These are phyloP conservation scores for Xerus inauris DNA, from an alignment of 2,113 vertebrate species.

Conservation along the genomic window DNA sequence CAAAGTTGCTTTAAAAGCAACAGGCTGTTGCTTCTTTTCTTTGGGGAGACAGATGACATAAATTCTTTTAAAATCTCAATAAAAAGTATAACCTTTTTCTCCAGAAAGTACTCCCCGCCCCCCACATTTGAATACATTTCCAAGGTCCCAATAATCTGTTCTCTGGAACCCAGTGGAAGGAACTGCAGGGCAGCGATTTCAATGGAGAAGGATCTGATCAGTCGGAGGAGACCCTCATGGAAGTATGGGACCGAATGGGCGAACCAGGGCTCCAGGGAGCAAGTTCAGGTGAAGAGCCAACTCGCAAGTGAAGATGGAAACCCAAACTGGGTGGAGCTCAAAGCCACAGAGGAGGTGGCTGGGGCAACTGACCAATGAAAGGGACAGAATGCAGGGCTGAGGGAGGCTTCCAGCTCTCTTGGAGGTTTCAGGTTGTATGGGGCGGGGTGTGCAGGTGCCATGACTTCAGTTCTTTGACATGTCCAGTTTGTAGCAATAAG, in stretches of 20 bases:
- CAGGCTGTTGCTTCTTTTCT: neutral
- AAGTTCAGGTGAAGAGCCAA: neutral
- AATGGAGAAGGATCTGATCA: neutral
- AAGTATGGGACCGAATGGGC: accelerated
- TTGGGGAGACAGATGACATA: neutral
- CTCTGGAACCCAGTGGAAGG: neutral
- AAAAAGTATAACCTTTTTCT: neutral
- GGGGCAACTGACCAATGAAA: neutral
- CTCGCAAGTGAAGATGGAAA: neutral
- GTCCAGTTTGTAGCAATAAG: accelerated
- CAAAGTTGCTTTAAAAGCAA: no score
- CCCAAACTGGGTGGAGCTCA: neutral
- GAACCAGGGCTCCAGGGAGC: neutral
- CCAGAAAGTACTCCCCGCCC: neutral
- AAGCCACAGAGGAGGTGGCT: accelerated
- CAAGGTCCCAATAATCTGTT: neutral
- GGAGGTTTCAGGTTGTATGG: neutral
- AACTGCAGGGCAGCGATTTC: neutral
- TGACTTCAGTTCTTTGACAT: neutral
- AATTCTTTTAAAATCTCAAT: neutral
- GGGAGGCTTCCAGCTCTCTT: neutral
- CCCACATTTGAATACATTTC: neutral
- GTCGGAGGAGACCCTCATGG: accelerated
- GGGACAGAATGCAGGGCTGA: neutral
- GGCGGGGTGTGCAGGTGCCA: neutral